Percentiles rank a stretch among this genome's conserved stretches.
phyloP scores from a whole-genome alignment of 2,113 vertebrate species.

The Ceyx cyanopectus region DNA sequence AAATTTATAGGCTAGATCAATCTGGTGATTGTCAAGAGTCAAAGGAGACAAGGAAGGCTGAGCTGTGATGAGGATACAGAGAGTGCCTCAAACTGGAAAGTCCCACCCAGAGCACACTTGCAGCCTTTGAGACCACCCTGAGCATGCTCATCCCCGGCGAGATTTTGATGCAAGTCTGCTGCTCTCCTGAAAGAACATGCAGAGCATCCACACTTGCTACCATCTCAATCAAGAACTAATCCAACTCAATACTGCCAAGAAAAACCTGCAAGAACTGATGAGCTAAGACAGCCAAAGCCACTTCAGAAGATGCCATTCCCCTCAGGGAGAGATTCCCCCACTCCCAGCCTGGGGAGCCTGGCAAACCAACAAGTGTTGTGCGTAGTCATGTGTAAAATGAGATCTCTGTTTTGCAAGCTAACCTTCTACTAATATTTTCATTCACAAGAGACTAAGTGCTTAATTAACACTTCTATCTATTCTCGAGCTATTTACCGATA shows the following conservation, averaged over 20 bases:
- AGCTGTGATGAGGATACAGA: neutral
- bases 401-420: conserved; percentile 34
- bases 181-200: neutral
- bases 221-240: neutral
- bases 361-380: neutral
- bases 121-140: neutral
- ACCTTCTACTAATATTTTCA: conserved; percentile 56
- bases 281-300: neutral
- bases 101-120: neutral
- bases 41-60: neutral
- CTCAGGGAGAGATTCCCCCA: neutral
- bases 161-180: neutral
- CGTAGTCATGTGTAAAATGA: conserved; percentile 54
- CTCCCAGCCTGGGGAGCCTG: neutral
- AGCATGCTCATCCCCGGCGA: neutral
- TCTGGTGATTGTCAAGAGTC: neutral
- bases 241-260: neutral
- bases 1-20: neutral
- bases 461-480: conserved; percentile 52
- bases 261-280: neutral
- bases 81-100: neutral
- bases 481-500: conserved; percentile 48
- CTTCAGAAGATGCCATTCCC: neutral
- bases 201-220: neutral
- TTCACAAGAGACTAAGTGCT: conserved; percentile 38